Evolutionary conservation across 2,113 vertebrate species (phyloP), one percentile per base, ranked within the genome.

Genomic region (Lampris incognitus): DNA sequence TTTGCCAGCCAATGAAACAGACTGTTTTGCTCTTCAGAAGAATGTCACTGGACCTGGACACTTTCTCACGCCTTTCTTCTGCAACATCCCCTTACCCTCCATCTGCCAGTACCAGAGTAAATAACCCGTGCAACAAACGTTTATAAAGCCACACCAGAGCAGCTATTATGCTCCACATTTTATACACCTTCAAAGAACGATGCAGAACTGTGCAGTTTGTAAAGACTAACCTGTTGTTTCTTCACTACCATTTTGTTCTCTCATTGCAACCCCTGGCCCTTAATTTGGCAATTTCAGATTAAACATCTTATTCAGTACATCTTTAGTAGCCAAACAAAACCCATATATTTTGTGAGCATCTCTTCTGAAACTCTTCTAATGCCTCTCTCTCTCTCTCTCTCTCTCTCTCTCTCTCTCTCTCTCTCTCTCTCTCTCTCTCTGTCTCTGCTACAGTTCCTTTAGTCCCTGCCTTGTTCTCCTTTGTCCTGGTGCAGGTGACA

Each of bases 61-160:
- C 87, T 95, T 96, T 85, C 94, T 97, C 69, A 93, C 93, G 55
- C 90, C 94, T 40, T 95, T 97, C 88, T 96, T 95, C 85, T 97
- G 96, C 85, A 90, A 91, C 72, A 56, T 96, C 66, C 80, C 88
- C 2, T 88, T 97, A 74, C 96, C 96, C 36, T 97, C 94, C 86
- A 91, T 97, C 92, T 98, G 97, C 89, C 94, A 97, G 85, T 95
- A 93, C 72, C 90, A 95, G 81, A 93, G 96, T 97, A 95, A 97
- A 73, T 93, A 86, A 75, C n/a, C 6, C 48, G 3, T 49, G 1
- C 13, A 8, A 39, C 69, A 75, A 82, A 79, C 69, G 13, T 58
- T 51, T 24, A 66, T 66, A 51, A 63, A 24, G 8, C 24, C 62
- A n/a, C 37, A 2, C 3, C 62, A 8, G 7, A 51, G 54, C n/a